phyloP scores from a whole-genome alignment of 2,888 invertebrate genomes.

The Alloscopus bannaensis region DNA sequence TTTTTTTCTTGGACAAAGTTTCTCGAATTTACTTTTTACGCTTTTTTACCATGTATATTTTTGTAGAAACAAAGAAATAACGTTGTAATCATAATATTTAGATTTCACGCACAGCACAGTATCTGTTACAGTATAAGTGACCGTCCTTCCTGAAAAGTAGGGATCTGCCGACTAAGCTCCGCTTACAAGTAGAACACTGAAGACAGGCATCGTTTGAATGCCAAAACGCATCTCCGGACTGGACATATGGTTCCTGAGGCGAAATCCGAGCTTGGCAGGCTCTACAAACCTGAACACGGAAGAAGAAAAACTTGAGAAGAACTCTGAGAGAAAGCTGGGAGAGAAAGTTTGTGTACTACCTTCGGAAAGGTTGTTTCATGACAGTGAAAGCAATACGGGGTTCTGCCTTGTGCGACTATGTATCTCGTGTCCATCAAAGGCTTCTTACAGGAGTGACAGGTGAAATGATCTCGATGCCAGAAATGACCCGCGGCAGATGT shows the following conservation, averaged over 20 bases:
- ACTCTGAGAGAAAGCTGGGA: background rate
- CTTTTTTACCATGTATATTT: too few relatives aligned
- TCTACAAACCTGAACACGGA: slow-evolving; percentile 46
- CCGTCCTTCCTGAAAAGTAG: slow-evolving; percentile 51
- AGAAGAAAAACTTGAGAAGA: slow-evolving; percentile 9
- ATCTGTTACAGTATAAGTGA: slow-evolving; percentile 64
- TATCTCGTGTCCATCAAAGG: slow-evolving; percentile 60
- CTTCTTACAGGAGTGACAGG: slow-evolving; percentile 39
- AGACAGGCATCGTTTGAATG: slow-evolving; percentile 60
- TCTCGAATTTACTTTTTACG: too few relatives aligned
- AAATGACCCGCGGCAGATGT: slow-evolving; percentile 51
- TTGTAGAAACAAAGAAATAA: too few relatives aligned
- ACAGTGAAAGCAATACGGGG: slow-evolving; percentile 50
- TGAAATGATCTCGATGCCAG: slow-evolving; percentile 61
- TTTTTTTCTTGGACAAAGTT: too few relatives aligned
- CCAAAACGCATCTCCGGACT: slow-evolving; percentile 55
- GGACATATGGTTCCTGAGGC: slow-evolving; percentile 51
- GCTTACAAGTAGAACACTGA: slow-evolving; percentile 49
- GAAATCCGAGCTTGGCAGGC: slow-evolving; percentile 38
- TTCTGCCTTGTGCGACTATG: slow-evolving; percentile 15
- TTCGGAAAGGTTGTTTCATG: slow-evolving; percentile 52
- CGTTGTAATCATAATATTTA: slow-evolving; percentile 3
- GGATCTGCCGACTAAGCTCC: slow-evolving; percentile 47
- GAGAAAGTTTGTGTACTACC: slow-evolving; percentile 28
- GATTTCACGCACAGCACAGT: slow-evolving; percentile 51